Evolutionary conservation across 1,140 invertebrate species (phyloP).

Genomic region (Aphelenchoides besseyi): DNA sequence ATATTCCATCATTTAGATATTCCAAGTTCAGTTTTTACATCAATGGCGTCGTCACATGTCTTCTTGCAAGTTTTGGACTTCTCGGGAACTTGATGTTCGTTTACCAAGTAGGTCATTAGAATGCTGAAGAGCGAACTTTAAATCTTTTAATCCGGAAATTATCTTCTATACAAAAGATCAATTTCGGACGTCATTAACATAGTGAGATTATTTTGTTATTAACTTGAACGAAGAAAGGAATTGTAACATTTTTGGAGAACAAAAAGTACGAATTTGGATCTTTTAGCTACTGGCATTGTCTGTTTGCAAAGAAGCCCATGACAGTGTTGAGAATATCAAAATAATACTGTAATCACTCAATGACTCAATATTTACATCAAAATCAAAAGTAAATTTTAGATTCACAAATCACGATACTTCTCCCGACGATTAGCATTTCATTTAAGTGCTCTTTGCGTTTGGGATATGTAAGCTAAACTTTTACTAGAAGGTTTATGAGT

Average conservation of each 20-base stretch:
- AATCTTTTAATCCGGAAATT: not conserved
- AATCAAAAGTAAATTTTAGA: slow-evolving; percentile 35
- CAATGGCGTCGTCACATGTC: slow-evolving; percentile 53
- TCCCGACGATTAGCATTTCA: slow-evolving; percentile 57
- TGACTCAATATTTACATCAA: too few species aligned
- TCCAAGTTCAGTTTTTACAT: slow-evolving; percentile 53
- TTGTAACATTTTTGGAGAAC: not conserved
- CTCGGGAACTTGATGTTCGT: slow-evolving; percentile 50
- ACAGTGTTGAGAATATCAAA: too few species aligned
- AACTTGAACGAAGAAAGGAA: not conserved
- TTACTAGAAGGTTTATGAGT: not conserved
- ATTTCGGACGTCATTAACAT: not conserved
- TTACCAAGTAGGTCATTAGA: slow-evolving; percentile 40
- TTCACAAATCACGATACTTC: slow-evolving; percentile 52
- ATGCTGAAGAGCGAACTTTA: not conserved
- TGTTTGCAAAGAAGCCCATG: too few species aligned
- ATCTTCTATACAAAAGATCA: not conserved
- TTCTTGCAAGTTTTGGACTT: slow-evolving; percentile 56
- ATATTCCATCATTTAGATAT: slow-evolving; percentile 37
- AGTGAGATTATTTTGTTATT: not conserved
- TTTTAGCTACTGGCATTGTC: too few species aligned
- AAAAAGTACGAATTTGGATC: too few species aligned
- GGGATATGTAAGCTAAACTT: slow-evolving; percentile 48
- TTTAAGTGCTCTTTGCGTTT: slow-evolving; percentile 56
- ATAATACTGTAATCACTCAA: too few species aligned